These are phyloP conservation scores for Microtus montanus DNA, from an alignment of 2,113 vertebrate genomes.

Conservation along the genomic window DNA sequence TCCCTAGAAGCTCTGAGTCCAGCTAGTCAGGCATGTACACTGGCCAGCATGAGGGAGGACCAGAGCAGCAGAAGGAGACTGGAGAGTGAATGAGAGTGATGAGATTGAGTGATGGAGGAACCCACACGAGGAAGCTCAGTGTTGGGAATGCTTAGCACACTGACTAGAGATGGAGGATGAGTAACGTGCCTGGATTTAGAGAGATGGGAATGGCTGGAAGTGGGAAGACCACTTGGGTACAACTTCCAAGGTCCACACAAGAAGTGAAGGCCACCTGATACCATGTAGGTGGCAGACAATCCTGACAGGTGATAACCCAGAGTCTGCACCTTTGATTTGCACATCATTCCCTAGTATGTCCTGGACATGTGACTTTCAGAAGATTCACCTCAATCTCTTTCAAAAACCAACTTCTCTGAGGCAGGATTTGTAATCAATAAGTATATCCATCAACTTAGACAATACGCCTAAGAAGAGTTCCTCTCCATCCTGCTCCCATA, in stretches of 20 bases:
- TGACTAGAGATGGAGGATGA: not conserved
- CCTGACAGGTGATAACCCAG: not conserved
- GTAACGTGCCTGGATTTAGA: not conserved
- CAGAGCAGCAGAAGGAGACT: not conserved
- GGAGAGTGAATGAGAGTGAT: not conserved
- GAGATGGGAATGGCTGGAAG: not conserved
- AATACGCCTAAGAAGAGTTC: not conserved
- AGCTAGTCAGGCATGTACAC: not conserved
- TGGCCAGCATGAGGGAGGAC: too few relatives aligned
- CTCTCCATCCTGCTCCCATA: not conserved
- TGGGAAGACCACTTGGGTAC: not conserved
- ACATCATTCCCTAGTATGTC: not conserved
- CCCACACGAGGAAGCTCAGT: not conserved
- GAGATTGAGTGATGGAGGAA: accelerated
- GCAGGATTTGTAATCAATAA: not conserved
- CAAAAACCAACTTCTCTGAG: not conserved
- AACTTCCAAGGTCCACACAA: not conserved
- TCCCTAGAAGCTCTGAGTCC: not conserved
- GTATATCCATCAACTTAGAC: not conserved
- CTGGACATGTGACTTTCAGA: not conserved
- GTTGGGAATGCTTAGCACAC: not conserved
- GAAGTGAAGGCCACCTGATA: not conserved
- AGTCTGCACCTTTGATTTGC: not conserved
- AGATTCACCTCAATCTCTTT: not conserved
- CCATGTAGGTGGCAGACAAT: not conserved